Conservation (phyloP, 2,113 vertebrate species). For the Micromys minutus region DNA sequence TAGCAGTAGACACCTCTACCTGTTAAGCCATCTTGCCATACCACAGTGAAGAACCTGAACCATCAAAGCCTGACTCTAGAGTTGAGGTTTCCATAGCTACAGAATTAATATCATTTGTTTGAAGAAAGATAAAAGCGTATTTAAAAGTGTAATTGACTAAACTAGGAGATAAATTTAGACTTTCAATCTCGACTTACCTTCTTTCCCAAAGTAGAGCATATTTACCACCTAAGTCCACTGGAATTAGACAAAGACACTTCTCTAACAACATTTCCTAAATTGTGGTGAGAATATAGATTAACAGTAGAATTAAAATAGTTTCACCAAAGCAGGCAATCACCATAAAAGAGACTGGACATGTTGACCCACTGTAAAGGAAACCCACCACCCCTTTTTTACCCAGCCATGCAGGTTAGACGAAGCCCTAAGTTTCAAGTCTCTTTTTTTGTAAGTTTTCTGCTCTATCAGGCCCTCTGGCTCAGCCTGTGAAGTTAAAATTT, state of each 20-base stretch:
- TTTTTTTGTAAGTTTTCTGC: neutral
- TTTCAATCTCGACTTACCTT: neutral
- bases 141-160: constrained; percentile 37
- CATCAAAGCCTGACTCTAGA: neutral
- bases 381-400: accelerated
- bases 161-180: neutral
- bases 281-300: neutral
- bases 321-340: neutral
- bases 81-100: neutral
- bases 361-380: neutral
- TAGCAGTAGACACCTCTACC: neutral
- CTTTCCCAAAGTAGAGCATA: neutral
- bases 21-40: neutral
- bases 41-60: constrained; percentile 25
- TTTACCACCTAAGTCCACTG: neutral
- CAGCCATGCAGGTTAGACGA: neutral
- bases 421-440: neutral
- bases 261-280: neutral
- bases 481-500: neutral
- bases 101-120: neutral
- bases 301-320: neutral
- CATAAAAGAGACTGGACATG: neutral
- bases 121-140: neutral
- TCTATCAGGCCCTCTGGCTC: neutral
- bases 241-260: neutral